Conservation (phyloP, 2,797 vertebrate genomes). For the Mionectes olivaceus region DNA sequence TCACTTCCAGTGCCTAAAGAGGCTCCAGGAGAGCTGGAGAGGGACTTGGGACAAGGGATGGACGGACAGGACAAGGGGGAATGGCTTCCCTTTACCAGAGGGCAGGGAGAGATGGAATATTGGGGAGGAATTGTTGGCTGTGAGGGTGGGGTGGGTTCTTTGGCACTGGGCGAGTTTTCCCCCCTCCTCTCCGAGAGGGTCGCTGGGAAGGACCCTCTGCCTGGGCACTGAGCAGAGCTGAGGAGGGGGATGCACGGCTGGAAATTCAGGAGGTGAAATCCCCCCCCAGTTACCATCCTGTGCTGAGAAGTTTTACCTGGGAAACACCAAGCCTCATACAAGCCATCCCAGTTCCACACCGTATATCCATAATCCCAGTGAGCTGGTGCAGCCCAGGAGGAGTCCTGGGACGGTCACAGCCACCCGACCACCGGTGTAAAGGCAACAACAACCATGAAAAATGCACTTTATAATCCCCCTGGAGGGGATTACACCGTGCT, state of each 20-base stretch:
- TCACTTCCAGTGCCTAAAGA: no score
- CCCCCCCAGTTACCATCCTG: fast-evolving
- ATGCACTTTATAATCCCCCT: neutral
- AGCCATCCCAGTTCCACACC: neutral
- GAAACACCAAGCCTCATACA: neutral
- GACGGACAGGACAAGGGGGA: no score
- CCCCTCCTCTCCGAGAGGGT: neutral
- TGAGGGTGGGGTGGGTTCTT: neutral
- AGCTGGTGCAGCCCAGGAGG: fast-evolving
- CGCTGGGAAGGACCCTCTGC: neutral
- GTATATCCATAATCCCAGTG: fast-evolving
- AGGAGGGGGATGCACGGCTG: neutral
- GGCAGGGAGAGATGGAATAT: no score
- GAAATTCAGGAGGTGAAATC: neutral
- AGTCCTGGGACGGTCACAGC: fast-evolving
- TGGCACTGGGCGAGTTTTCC: neutral
- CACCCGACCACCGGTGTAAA: fast-evolving
- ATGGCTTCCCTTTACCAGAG: no score
- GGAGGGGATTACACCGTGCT: neutral
- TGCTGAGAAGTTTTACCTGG: neutral
- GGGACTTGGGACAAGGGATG: no score
- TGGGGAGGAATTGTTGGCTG: neutral
- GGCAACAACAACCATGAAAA: neutral
- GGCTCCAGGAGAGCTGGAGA: neutral
- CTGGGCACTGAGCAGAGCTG: fast-evolving